These are phyloP conservation scores for Dicrurus megarhynchus DNA, from an alignment of 2,113 vertebrate genomes.

Conservation along the genomic window DNA sequence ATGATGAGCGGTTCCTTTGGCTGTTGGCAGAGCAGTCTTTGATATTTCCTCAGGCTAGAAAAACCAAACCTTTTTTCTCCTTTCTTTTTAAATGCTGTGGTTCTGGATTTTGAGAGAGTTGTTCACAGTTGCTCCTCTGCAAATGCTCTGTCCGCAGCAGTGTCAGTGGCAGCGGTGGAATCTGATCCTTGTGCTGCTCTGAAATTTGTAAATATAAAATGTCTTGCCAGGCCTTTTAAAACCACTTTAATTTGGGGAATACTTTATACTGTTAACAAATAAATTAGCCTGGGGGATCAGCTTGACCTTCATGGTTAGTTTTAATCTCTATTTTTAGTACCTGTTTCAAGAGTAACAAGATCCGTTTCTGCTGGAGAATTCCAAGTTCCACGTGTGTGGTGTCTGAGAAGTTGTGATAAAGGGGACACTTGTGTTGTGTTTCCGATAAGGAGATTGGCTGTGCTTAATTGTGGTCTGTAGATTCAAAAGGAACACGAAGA, in stretches of 20 bases:
- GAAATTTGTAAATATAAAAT: background rate
- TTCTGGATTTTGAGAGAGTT: background rate
- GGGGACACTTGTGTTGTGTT: background rate
- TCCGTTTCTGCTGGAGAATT: background rate
- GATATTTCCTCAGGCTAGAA: background rate
- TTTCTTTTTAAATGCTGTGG: background rate
- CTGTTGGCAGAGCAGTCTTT: background rate
- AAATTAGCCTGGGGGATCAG: background rate
- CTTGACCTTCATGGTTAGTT: background rate
- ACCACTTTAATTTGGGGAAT: background rate
- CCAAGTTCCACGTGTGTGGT: background rate
- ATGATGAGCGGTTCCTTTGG: rapidly evolving
- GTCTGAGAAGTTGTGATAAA: background rate
- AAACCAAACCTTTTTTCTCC: rapidly evolving
- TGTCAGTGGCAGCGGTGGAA: background rate
- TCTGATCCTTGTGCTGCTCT: rapidly evolving
- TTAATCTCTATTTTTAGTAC: background rate
- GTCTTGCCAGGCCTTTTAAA: background rate
- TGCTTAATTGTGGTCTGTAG: background rate
- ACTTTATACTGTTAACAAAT: background rate
- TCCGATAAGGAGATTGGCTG: background rate
- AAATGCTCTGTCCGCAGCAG: background rate
- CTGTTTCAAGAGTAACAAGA: rapidly evolving
- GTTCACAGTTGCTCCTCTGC: background rate
- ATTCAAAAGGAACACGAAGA: background rate